These are phyloP conservation scores for Siniperca undulata DNA, from an alignment of 2,797 vertebrate genomes.

Conservation along the genomic window DNA sequence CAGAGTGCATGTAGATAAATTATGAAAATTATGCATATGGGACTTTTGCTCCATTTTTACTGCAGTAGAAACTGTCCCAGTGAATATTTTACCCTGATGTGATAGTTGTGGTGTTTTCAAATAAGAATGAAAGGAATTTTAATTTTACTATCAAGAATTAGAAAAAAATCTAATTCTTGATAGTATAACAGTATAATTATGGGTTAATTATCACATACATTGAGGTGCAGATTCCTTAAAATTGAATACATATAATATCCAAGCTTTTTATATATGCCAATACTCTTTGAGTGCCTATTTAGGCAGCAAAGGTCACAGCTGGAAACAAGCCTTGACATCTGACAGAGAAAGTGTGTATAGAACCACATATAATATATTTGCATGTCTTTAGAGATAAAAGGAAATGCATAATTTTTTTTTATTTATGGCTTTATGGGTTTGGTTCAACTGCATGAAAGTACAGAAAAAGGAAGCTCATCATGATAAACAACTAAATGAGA, in stretches of 20 bases:
- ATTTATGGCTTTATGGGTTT: constrained; percentile 6
- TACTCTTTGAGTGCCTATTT: no score
- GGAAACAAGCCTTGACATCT: constrained; percentile 34
- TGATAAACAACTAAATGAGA: background rate
- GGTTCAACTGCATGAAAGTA: constrained; percentile 16
- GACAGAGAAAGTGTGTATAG: background rate
- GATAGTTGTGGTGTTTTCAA: background rate
- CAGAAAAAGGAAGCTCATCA: constrained; percentile 8
- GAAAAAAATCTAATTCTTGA: no score
- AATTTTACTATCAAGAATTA: no score
- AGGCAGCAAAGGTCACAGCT: no score
- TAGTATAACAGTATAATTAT: background rate
- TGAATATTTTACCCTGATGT: constrained; percentile 5
- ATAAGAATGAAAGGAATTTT: background rate
- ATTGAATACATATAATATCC: background rate
- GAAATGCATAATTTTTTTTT: constrained; percentile 3
- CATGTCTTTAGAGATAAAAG: constrained; percentile 26
- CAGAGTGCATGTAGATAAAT: constrained; percentile 13
- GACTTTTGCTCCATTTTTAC: background rate
- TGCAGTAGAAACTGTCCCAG: background rate
- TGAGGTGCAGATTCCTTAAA: background rate
- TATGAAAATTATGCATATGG: background rate
- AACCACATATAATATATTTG: constrained; percentile 3
- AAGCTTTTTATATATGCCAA: background rate
- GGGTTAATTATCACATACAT: background rate